Evolutionary conservation across 1,140 invertebrate genomes (phyloP), one percentile per base, ranked within the genome.

Genomic region (Pissodes strobi): DNA sequence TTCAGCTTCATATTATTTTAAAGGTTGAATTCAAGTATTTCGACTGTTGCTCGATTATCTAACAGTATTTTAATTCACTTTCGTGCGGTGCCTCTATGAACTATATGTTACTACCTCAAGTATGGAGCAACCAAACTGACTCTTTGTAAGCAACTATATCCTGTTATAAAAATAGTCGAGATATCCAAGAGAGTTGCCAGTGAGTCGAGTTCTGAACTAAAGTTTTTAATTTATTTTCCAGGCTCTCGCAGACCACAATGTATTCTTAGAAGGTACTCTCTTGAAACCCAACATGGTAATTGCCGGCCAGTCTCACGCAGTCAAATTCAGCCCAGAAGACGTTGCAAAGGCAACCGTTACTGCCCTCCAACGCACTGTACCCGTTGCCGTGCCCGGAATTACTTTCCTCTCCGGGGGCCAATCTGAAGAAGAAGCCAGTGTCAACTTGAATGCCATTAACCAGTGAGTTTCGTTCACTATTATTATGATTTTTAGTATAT

Each of bases 261-360:
- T 99, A 39, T 99, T 88, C 83, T 85, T 99, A 67, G 97, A 99
- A 79, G 97, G 97, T 71, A 98, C 95, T 13, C 85, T 99, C 2
- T 84, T 99, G 51, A 99, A 99, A 79, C 96, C 97, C 12, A 99
- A 99, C 85, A 99, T 99, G 95, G 93, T 94, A 18, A 77, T 74
- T 0, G 56, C 52, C 0, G 76, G 76, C 10, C 92, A 95, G 80
- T 85, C 83, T 2, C 90, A 86, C 74, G 72, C 85, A 13, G 90
- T 83, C 56, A 91, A 88, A 69, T 87, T 83, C 70, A 86, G 86
- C n/a, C 85, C 93, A 13, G 84, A 89, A 68, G 87, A 98, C 70
- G 89, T 91, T 37, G 90, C 85, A 2, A 76, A 82, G n/a, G 95
- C 94, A 0, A 99, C 97, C 0, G 92, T 98, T 0, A 89, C 87